Evolutionary conservation across 2,888 invertebrate species (phyloP), one percentile per base, ranked within the genome.

Genomic region (Trichopoda pennipes): DNA sequence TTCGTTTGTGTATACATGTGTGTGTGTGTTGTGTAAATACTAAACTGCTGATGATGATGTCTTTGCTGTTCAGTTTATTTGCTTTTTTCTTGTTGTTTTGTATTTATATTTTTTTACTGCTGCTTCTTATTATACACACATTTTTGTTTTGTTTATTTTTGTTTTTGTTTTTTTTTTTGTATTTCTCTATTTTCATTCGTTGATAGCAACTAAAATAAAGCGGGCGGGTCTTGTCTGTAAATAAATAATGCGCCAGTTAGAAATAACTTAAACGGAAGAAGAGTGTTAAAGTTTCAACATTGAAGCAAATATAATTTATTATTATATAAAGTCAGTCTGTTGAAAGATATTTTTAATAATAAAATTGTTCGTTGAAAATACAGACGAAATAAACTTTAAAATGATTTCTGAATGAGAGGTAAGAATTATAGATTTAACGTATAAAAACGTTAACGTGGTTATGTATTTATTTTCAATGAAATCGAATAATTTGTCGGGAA

Each of bases 171-270:
- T n/a, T 76, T 64, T 56, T 80, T 60, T 47, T 75, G 35, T 38
- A 79, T 85, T 85, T 83, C 85, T 85, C 83, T 83, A 83, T 76
- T 85, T 85, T 83, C 85, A 85, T 85, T 85, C 85, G 85, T 49
- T 84, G 85, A 85, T 84, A 85, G 79, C 84, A 83, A 83, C 70
- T 85, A 75, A 69, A 74, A 80, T 83, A 72, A 84, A 85, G 85
- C 84, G 85, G 85, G 85, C 85, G 85, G 85, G 85, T 85, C 85
- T 85, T 85, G 85, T 68, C 79, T 55, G 60, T 70, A 70, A 77
- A 77, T 83, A 82, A 84, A 83, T 78, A 83, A 73, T 84, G 79
- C 72, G 75, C 82, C 82, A 82, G 79, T 82, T 82, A 75, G 75
- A 81, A 82, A 82, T 76, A 76, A 82, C 63, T 78, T 70, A 66